Evolutionary conservation across 2,888 invertebrate species (phyloP).

Genomic region (Parascotia fuliginaria): DNA sequence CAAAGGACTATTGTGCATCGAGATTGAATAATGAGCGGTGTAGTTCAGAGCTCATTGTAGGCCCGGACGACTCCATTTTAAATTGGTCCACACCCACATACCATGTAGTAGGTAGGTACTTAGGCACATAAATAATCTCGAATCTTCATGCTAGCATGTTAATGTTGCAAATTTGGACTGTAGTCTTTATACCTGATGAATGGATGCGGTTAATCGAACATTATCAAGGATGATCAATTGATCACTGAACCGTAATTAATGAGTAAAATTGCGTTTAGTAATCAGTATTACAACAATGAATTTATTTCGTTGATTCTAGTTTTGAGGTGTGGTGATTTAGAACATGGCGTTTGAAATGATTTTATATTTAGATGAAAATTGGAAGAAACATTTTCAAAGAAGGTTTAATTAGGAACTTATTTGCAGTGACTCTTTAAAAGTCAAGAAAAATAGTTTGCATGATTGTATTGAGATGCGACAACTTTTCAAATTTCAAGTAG

Average conservation of each 20-base stretch:
- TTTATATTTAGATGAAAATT: no score
- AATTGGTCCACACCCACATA: slow-evolving; percentile 22
- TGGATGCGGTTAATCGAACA: background rate
- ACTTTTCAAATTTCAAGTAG: no score
- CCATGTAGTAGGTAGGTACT: background rate
- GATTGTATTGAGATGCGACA: no score
- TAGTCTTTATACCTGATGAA: background rate
- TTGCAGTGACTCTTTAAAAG: no score
- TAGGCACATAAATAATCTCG: no score
- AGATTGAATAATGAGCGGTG: slow-evolving; percentile 34
- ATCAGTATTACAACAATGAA: background rate
- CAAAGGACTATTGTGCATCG: slow-evolving; percentile 18
- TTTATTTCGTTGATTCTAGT: no score
- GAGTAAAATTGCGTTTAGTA: background rate
- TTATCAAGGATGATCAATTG: background rate
- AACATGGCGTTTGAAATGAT: no score
- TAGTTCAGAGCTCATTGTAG: slow-evolving; percentile 25
- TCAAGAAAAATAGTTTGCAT: no score
- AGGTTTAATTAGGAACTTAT: no score
- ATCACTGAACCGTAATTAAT: slow-evolving; percentile 1
- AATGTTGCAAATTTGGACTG: background rate
- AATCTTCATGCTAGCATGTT: no score
- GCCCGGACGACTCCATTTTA: slow-evolving; percentile 37
- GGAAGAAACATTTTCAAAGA: no score
- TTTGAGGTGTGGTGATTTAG: no score